phyloP scores from a whole-genome alignment of 2,113 vertebrate species.

The Todiramphus chloris region DNA sequence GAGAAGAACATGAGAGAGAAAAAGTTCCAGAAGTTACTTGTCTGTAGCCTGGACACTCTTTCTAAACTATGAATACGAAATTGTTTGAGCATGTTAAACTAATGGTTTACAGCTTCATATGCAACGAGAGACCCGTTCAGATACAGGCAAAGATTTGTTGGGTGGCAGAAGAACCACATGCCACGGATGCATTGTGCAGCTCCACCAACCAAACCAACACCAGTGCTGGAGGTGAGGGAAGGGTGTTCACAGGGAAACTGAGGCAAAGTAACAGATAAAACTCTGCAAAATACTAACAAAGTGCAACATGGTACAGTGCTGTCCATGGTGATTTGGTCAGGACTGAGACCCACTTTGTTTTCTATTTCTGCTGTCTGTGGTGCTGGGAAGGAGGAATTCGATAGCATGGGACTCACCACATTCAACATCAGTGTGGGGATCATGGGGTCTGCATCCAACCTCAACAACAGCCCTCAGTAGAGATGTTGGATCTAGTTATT shows the following conservation, averaged over 20 bases:
- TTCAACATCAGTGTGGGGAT: not conserved
- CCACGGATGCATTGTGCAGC: not conserved
- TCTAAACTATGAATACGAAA: not conserved
- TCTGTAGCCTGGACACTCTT: not conserved
- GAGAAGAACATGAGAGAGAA: not conserved
- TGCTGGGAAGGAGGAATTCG: not conserved
- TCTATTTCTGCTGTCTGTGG: not conserved
- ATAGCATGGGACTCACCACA: fast-evolving
- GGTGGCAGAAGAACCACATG: not conserved
- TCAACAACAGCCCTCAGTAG: not conserved
- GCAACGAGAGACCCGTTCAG: not conserved
- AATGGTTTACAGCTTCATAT: not conserved
- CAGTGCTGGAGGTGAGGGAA: not conserved
- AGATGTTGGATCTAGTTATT: not conserved
- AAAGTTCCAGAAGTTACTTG: not conserved
- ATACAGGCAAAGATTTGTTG: not conserved
- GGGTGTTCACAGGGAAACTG: not conserved
- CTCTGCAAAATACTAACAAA: not conserved
- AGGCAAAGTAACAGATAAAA: not conserved
- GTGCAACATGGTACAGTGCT: not conserved
- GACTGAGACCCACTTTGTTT: not conserved
- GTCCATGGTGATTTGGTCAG: fast-evolving
- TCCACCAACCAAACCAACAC: not conserved
- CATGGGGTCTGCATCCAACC: not conserved
- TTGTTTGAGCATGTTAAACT: not conserved